phyloP scores from a whole-genome alignment of 2,113 vertebrate genomes.

The Oryzias celebensis region DNA sequence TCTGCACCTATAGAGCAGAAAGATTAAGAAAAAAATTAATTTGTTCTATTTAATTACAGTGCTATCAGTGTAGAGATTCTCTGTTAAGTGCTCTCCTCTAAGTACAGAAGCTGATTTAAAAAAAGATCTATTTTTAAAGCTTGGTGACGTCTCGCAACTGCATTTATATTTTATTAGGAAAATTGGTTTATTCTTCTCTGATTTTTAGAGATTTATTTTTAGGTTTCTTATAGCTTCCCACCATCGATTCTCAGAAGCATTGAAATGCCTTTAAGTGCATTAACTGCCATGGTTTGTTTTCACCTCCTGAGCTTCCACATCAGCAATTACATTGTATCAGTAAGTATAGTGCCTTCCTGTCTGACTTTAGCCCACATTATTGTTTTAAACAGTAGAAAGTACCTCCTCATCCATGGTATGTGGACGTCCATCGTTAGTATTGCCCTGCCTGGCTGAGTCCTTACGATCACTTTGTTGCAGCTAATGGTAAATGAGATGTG shows the following conservation, averaged over 20 bases:
- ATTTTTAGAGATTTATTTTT: background rate
- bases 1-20: slow-evolving; percentile 11
- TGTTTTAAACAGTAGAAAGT: background rate
- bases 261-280: no score
- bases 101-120: slow-evolving; percentile 13
- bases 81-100: slow-evolving; percentile 6
- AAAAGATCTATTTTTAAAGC: background rate
- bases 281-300: no score
- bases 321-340: background rate
- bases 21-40: slow-evolving; percentile 10
- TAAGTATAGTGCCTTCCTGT: background rate
- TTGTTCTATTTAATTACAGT: slow-evolving; percentile 30
- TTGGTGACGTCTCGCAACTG: background rate
- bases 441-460: background rate
- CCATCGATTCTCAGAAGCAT: background rate
- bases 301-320: no score
- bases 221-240: background rate
- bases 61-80: background rate
- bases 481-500: slow-evolving; percentile 36
- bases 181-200: background rate
- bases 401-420: background rate
- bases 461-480: background rate
- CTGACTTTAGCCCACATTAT: slow-evolving; percentile 17
- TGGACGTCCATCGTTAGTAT: background rate
- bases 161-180: background rate